phyloP scores from a whole-genome alignment of 2,113 vertebrate species.

The Pavo muticus region DNA sequence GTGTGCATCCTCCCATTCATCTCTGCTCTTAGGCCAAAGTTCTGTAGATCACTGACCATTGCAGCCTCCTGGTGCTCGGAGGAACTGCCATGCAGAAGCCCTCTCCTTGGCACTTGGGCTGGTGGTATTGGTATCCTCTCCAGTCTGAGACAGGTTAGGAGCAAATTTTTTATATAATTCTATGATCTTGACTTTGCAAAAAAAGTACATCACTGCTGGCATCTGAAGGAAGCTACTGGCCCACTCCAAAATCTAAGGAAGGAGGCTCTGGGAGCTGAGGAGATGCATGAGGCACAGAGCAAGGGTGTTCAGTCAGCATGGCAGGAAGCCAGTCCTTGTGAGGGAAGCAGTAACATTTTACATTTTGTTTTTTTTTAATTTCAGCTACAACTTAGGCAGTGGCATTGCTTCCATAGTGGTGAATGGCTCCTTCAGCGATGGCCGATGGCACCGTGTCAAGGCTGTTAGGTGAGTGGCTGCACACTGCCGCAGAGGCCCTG shows the following conservation, averaged over 20 bases:
- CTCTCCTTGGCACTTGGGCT: neutral
- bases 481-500: neutral
- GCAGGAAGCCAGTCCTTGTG: neutral
- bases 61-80: neutral
- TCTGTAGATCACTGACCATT: neutral
- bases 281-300: neutral
- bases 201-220: neutral
- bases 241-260: fast-evolving
- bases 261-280: neutral
- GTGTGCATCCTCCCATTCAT: neutral
- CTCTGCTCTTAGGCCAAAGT: neutral
- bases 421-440: conserved; percentile 91
- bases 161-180: neutral
- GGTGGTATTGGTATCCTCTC: neutral
- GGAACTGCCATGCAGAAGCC: neutral
- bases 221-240: neutral
- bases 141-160: neutral
- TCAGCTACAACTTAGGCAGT: conserved; percentile 94
- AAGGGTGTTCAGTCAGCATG: neutral
- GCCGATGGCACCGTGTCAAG: conserved; percentile 94
- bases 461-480: conserved; percentile 86
- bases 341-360: neutral
- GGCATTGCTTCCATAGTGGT: conserved; percentile 83
- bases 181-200: neutral
- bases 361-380: neutral